Evolutionary conservation across 2,113 vertebrate genomes (phyloP).

Genomic region (Dryoscopus gambensis): DNA sequence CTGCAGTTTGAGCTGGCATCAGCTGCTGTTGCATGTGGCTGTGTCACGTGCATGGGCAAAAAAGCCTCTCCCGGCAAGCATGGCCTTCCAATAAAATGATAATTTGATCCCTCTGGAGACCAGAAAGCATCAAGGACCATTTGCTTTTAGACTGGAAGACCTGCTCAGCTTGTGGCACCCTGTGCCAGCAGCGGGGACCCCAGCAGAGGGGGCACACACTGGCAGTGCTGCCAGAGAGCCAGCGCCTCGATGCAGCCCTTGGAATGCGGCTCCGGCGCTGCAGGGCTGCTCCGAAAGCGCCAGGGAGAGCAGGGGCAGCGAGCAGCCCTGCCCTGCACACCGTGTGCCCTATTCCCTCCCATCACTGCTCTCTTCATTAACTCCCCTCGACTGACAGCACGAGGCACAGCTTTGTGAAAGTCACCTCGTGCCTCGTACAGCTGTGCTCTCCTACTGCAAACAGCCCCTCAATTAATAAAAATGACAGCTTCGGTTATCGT

Average conservation of each 20-base stretch:
- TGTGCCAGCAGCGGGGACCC: background rate
- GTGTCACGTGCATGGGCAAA: background rate
- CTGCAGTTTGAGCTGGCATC: background rate
- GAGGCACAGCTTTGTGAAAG: background rate
- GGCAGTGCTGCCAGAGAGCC: background rate
- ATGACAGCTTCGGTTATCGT: background rate
- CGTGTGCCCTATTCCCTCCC: background rate
- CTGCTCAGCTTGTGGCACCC: background rate
- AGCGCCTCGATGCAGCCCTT: background rate
- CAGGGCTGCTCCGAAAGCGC: background rate
- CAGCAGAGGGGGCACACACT: background rate
- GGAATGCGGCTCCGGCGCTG: accelerated
- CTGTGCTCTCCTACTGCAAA: background rate
- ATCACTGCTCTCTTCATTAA: background rate
- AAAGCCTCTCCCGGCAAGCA: background rate
- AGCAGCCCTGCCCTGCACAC: background rate
- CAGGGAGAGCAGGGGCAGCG: background rate
- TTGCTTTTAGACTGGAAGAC: background rate
- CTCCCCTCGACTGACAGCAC: accelerated
- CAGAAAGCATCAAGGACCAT: background rate
- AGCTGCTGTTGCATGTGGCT: background rate
- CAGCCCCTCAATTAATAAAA: background rate
- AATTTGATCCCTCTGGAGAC: background rate
- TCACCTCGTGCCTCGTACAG: background rate
- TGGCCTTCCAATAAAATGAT: background rate